These are phyloP conservation scores for Holotrichia oblita DNA, from an alignment of 1,140 invertebrate genomes.

Conservation along the genomic window DNA sequence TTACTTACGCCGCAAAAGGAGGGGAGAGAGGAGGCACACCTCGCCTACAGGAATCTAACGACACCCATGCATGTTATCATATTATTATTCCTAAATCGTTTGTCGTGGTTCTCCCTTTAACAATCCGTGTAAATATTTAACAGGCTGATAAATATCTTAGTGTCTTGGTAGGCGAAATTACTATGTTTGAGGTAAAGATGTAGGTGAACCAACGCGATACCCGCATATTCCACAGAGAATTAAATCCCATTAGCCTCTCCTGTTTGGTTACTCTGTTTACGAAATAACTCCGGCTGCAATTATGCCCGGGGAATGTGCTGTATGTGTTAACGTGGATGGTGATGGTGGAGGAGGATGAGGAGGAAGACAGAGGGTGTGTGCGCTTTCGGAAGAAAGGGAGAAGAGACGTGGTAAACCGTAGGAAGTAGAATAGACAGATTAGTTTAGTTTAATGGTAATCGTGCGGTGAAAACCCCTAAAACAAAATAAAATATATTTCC, in stretches of 20 bases:
- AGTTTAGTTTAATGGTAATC: too few relatives aligned
- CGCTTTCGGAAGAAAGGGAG: too few relatives aligned
- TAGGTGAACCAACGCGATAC: neutral
- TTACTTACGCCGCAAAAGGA: too few relatives aligned
- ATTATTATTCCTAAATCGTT: conserved; percentile 14
- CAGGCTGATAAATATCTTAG: conserved; percentile 5
- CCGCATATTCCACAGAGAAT: conserved; percentile 23
- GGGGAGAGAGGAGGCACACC: too few relatives aligned
- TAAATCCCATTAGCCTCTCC: conserved; percentile 26
- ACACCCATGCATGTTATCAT: neutral
- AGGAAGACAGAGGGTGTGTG: too few relatives aligned
- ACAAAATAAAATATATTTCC: too few relatives aligned
- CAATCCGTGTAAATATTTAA: conserved; percentile 7
- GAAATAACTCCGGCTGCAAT: conserved; percentile 3
- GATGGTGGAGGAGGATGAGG: too few relatives aligned
- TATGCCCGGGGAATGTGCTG: neutral
- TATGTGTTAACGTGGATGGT: neutral
- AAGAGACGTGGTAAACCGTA: too few relatives aligned
- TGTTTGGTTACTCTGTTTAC: conserved; percentile 10
- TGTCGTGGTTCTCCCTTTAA: neutral
- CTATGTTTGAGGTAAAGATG: conserved; percentile 12
- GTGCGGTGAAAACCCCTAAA: neutral
- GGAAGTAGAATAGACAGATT: too few relatives aligned
- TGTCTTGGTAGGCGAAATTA: neutral
- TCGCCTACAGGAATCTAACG: too few relatives aligned